A percentile compares a stretch with the other conserved stretches of the same genome.
Evolutionary conservation across 2,888 invertebrate species (phyloP).

Genomic region (Hartigia nigra): DNA sequence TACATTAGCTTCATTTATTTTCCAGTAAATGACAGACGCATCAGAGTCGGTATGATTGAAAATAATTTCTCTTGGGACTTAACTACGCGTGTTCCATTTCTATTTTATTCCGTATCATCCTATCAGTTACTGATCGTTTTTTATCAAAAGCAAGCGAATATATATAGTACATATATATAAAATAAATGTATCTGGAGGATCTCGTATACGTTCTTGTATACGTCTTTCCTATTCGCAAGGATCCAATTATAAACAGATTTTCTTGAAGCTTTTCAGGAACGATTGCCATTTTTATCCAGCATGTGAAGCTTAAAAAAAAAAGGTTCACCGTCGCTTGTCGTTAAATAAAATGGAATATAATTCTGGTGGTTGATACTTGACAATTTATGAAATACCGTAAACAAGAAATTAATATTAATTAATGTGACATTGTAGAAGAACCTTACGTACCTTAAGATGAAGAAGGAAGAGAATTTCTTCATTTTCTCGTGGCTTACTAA

Average conservation of each 20-base stretch:
- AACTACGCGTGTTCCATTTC: neutral
- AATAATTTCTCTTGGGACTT: slow-evolving; percentile 1
- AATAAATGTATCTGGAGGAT: neutral
- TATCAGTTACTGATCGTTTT: neutral
- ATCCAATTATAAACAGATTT: neutral
- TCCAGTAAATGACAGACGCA: neutral
- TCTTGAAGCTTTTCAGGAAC: neutral
- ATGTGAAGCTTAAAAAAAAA: neutral
- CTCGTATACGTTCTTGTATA: neutral
- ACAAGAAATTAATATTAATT: neutral
- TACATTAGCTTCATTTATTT: neutral
- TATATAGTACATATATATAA: neutral
- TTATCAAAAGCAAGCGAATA: neutral
- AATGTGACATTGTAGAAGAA: neutral
- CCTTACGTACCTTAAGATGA: slow-evolving; percentile 56
- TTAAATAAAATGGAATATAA: neutral
- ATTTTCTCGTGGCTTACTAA: slow-evolving; percentile 62
- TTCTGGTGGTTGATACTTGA: neutral
- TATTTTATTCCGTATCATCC: neutral
- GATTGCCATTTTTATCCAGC: neutral
- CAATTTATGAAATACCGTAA: neutral
- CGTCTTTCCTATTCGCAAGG: neutral
- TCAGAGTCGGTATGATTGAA: neutral
- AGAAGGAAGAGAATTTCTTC: slow-evolving; percentile 61
- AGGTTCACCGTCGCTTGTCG: neutral